Conservation (phyloP, 2,113 vertebrate species). For the Herpailurus yagouaroundi region DNA sequence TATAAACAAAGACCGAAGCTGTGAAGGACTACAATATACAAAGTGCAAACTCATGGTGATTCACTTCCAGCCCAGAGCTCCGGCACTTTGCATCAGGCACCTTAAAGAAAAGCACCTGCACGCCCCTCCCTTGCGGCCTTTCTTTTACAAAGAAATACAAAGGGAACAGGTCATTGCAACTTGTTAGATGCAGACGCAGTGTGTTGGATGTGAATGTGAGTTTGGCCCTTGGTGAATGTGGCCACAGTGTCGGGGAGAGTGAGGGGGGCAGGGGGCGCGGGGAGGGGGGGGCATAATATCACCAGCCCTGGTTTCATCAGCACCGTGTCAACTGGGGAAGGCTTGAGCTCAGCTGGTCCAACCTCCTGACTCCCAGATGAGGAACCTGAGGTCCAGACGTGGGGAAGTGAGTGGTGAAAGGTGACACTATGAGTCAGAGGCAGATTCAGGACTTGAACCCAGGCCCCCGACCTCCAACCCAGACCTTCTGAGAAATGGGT, state of each 20-base stretch:
- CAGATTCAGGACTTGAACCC: slow-evolving; percentile 36
- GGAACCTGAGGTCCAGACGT: slow-evolving; percentile 72
- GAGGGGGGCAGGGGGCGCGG: background rate
- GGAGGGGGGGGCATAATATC: background rate
- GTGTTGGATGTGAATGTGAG: accelerated
- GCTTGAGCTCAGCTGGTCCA: background rate
- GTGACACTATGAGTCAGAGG: slow-evolving; percentile 64
- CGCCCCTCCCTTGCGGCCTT: accelerated
- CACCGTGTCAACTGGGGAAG: background rate
- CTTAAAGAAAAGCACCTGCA: background rate
- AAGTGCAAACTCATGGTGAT: slow-evolving; percentile 3
- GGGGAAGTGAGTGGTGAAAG: slow-evolving; percentile 61
- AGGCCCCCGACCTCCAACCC: slow-evolving; percentile 36
- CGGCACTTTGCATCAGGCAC: background rate
- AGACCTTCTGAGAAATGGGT: slow-evolving; percentile 76
- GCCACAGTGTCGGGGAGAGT: background rate
- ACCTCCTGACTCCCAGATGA: slow-evolving; percentile 32
- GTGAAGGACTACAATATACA: background rate
- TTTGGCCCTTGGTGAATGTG: background rate
- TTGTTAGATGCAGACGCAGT: accelerated
- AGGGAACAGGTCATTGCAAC: background rate
- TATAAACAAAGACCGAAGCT: background rate
- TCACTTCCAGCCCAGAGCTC: background rate
- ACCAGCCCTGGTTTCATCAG: slow-evolving; percentile 22
- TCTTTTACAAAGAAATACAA: background rate